Evolutionary conservation across 2,888 invertebrate species (phyloP).

Genomic region (Caenorhabditis zanzibari): DNA sequence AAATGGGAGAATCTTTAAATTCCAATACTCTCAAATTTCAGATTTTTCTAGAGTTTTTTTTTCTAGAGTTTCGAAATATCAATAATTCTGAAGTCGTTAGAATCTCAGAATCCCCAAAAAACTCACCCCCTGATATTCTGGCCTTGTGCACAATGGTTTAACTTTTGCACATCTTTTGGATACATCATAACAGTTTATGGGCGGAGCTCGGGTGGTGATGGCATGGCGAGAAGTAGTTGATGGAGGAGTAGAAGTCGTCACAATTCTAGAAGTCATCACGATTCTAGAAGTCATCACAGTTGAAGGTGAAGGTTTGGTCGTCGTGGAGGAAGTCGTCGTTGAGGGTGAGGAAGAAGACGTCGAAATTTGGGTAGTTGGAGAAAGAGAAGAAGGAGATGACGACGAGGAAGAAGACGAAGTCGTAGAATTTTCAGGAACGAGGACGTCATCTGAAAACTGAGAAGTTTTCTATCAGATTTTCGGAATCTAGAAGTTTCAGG

Average conservation of each 20-base stretch:
- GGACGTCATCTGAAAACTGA: slow-evolving; percentile 15
- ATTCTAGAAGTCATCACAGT: neutral
- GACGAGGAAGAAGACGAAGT: neutral
- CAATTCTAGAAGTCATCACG: neutral
- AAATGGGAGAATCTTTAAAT: no score
- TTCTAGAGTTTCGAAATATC: no score
- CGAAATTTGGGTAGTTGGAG: no score
- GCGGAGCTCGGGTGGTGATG: slow-evolving; percentile 1
- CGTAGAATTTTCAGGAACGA: slow-evolving; percentile 21
- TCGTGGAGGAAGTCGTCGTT: neutral
- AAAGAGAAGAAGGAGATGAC: neutral
- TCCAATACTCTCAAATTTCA: no score
- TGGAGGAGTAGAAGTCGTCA: neutral
- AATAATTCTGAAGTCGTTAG: no score
- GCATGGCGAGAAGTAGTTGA: neutral
- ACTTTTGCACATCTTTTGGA: slow-evolving; percentile 42
- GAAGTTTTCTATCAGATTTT: neutral
- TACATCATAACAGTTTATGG: slow-evolving; percentile 54
- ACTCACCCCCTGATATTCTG: slow-evolving; percentile 50
- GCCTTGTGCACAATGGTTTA: slow-evolving; percentile 30
- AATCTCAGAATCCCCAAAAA: no score
- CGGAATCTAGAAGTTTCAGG: no score
- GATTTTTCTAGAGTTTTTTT: no score
- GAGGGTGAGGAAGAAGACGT: no score
- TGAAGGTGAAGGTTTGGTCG: no score